These are phyloP conservation scores for Lepeophtheirus nordmannii DNA, from an alignment of 2,888 invertebrate species.

Conservation along the genomic window DNA sequence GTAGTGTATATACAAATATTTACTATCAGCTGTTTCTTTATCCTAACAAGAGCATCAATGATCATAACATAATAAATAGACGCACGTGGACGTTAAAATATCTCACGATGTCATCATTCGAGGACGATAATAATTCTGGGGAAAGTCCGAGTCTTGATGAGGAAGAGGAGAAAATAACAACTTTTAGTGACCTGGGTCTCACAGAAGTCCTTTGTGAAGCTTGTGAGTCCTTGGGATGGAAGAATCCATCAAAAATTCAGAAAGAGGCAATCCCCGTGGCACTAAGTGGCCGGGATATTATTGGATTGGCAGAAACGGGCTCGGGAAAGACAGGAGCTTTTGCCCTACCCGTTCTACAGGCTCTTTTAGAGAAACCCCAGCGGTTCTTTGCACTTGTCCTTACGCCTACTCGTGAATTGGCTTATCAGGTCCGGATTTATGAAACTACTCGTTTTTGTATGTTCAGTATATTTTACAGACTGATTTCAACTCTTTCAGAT, in stretches of 20 bases:
- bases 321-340: conserved; percentile 97
- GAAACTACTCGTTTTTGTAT: background rate
- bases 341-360: conserved; percentile 84
- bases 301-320: conserved; percentile 65
- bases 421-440: conserved; percentile 51
- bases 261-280: conserved; percentile 81
- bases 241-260: conserved; percentile 82
- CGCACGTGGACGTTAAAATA: too few relatives aligned
- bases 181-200: conserved; percentile 50
- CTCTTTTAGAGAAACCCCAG: conserved; percentile 75
- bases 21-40: too few relatives aligned
- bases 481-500: conserved; percentile 39
- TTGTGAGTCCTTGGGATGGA: conserved; percentile 85
- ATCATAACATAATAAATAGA: too few relatives aligned
- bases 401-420: conserved; percentile 92
- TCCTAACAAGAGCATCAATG: too few relatives aligned
- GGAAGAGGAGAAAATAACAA: background rate
- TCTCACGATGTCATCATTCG: conserved; percentile 4
- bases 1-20: too few relatives aligned
- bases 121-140: background rate
- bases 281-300: conserved; percentile 63
- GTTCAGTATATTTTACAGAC: background rate
- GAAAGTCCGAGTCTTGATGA: background rate
- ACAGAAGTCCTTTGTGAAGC: conserved; percentile 78
- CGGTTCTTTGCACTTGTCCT: conserved; percentile 79